phyloP scores from a whole-genome alignment of 2,888 invertebrate species.

The Chalcis sispes region DNA sequence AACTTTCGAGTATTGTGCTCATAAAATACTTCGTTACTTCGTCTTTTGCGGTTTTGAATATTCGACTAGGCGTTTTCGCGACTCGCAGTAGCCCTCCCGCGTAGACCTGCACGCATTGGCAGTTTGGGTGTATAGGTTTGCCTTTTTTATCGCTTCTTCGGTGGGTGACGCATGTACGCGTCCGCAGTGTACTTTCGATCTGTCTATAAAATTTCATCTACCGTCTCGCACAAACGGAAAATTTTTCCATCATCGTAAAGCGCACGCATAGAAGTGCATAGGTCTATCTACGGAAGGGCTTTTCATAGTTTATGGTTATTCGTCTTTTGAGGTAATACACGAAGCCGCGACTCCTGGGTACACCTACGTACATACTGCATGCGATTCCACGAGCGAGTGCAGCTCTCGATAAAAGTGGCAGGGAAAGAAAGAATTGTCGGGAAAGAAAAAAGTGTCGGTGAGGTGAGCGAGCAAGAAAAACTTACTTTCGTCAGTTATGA shows the following conservation, averaged over 20 bases:
- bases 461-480: background rate
- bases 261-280: background rate
- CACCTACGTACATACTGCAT: background rate
- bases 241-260: constrained; percentile 53
- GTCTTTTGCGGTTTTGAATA: background rate
- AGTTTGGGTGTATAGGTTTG: background rate
- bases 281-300: constrained; percentile 8
- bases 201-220: constrained; percentile 46
- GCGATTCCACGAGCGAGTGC: constrained; percentile 9
- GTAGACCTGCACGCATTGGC: background rate
- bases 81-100: background rate
- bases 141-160: constrained; percentile 18
- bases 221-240: constrained; percentile 38
- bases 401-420: background rate
- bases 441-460: background rate
- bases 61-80: background rate
- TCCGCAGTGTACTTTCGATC: constrained; percentile 25
- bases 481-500: constrained; percentile 33
- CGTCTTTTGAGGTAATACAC: constrained; percentile 39
- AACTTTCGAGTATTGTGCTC: background rate
- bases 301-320: constrained; percentile 47
- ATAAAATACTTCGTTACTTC: background rate
- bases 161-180: background rate
- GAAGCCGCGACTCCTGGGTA: background rate
- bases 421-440: too few relatives aligned